phyloP scores from a whole-genome alignment of 1,140 invertebrate genomes.

The Mycetomoellerius zeteki region DNA sequence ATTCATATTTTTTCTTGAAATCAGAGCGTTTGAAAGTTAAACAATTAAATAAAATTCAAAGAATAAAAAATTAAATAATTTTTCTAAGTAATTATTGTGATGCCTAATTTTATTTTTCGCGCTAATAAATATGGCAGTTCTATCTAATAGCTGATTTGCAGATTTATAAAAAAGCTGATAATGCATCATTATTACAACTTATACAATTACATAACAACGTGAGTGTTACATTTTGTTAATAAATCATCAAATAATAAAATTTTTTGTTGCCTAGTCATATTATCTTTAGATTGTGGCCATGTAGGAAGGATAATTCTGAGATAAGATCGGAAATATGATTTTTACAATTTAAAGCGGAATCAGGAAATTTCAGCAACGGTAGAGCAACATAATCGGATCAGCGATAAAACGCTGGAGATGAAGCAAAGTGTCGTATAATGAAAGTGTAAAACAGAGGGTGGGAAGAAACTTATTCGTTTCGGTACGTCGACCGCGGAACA shows the following conservation, averaged over 20 bases:
- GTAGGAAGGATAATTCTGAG: not conserved
- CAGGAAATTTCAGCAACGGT: not conserved
- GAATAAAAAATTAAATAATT: not conserved
- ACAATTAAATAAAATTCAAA: not conserved
- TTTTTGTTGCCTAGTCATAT: too few relatives aligned
- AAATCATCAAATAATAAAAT: not conserved
- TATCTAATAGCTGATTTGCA: not conserved
- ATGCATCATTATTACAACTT: not conserved
- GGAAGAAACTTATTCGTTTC: slow-evolving; percentile 53
- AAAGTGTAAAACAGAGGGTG: slow-evolving; percentile 36
- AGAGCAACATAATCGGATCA: slow-evolving; percentile 18
- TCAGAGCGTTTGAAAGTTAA: not conserved
- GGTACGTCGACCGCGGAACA: slow-evolving; percentile 10
- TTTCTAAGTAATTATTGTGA: not conserved
- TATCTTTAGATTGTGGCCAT: not conserved
- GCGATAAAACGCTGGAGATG: not conserved
- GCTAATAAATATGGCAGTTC: too few relatives aligned
- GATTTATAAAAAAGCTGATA: not conserved
- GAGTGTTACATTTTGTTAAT: not conserved
- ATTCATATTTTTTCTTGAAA: not conserved
- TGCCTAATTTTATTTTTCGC: not conserved
- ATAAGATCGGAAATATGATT: not conserved
- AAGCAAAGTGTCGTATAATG: slow-evolving; percentile 32
- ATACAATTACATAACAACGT: not conserved
- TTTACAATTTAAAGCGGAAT: not conserved